A percentile compares a stretch with the other conserved stretches of the same genome.
phyloP scores from a whole-genome alignment of 1,140 invertebrate species.

The Drosophila bocki region DNA sequence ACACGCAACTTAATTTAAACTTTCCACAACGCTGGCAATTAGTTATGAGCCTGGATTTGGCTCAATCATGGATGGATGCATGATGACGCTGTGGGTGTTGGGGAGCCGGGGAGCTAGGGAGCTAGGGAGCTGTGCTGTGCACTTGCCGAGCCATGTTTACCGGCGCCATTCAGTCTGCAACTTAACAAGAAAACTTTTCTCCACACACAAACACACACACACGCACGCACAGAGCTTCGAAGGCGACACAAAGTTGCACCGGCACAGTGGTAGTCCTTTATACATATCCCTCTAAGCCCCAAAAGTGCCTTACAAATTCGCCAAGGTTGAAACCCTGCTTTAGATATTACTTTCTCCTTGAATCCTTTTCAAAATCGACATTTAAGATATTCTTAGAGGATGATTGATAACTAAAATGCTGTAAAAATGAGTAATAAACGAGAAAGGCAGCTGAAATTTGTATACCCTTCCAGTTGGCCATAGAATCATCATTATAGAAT shows the following conservation, averaged over 20 bases:
- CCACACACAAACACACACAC: slow-evolving; percentile 1
- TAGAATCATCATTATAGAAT: no score
- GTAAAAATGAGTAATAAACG: no score
- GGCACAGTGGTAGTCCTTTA: neutral
- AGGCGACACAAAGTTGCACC: slow-evolving; percentile 5
- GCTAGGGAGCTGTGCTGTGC: neutral
- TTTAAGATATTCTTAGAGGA: no score
- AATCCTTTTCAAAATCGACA: no score
- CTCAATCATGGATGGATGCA: slow-evolving; percentile 28
- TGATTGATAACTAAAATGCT: no score
- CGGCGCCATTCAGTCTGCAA: slow-evolving; percentile 47
- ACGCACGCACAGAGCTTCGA: neutral
- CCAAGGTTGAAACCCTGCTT: no score
- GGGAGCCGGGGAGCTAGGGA: neutral
- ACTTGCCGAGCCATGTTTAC: slow-evolving; percentile 34
- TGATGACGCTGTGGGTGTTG: neutral
- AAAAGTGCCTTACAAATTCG: no score
- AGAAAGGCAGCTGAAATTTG: no score
- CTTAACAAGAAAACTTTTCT: slow-evolving; percentile 48
- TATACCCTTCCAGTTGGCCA: no score
- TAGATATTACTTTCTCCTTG: no score
- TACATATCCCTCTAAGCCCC: no score
- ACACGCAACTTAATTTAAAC: slow-evolving; percentile 78
- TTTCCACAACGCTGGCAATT: slow-evolving; percentile 66
- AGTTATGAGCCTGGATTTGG: slow-evolving; percentile 63